These are phyloP conservation scores for Ascidia mentula DNA, from an alignment of 23 tunicate genomes.

Conservation along the genomic window DNA sequence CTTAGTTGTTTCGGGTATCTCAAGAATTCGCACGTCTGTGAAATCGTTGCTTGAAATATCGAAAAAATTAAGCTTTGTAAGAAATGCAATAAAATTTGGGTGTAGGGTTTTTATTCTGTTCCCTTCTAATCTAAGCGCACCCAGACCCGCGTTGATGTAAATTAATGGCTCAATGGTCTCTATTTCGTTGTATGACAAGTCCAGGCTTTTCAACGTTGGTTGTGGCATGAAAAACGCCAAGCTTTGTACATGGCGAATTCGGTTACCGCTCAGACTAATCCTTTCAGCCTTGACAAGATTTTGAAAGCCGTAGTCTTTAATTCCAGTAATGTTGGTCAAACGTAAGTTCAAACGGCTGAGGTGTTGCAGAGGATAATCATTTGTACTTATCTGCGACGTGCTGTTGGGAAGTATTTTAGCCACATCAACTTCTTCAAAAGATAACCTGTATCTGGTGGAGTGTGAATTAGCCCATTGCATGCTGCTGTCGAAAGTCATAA, in stretches of 20 bases:
- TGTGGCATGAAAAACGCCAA: background rate
- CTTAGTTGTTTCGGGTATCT: background rate
- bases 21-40: background rate
- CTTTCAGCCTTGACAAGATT: background rate
- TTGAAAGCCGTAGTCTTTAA: background rate
- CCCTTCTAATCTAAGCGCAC: background rate
- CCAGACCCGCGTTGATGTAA: background rate
- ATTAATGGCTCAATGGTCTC: background rate
- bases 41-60: background rate
- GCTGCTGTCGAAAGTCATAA: background rate
- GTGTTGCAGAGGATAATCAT: background rate
- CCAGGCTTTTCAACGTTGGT: background rate
- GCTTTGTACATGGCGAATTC: background rate
- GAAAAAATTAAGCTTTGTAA: background rate
- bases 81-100: background rate
- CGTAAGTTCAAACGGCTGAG: background rate
- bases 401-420: background rate
- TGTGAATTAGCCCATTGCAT: background rate
- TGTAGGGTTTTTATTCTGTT: background rate
- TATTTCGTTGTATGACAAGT: constrained; percentile 9
- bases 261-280: background rate
- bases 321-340: background rate
- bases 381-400: background rate
- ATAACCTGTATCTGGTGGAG: background rate
- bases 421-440: background rate